phyloP scores from a whole-genome alignment of 2,113 vertebrate genomes.

The Calyptommatus sinebrachiatus region DNA sequence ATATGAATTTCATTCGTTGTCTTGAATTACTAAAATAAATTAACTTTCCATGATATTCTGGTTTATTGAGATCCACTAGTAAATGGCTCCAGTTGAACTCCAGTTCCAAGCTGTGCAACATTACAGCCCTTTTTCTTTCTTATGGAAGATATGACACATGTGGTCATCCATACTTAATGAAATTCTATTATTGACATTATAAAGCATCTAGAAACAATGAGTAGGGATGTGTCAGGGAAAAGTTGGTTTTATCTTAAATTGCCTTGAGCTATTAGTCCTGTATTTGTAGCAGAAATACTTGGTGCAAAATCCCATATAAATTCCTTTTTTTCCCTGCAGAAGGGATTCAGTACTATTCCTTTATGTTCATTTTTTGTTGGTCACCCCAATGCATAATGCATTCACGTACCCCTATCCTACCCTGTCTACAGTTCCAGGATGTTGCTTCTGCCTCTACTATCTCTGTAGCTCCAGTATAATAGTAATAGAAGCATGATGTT shows the following conservation, averaged over 20 bases:
- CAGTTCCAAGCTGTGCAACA: not conserved
- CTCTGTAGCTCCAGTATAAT: not conserved
- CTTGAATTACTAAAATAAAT: no score
- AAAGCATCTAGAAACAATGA: not conserved
- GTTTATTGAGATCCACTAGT: no score
- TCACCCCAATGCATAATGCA: not conserved
- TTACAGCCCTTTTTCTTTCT: not conserved
- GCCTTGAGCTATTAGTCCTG: not conserved
- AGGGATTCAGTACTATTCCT: not conserved
- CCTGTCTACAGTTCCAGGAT: not conserved
- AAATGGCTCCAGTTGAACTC: no score
- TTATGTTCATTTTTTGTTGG: slow-evolving; percentile 3
- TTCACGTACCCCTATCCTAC: slow-evolving; percentile 1
- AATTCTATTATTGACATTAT: not conserved
- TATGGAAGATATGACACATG: no score
- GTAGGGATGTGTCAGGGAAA: not conserved
- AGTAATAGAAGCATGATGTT: slow-evolving; percentile 22
- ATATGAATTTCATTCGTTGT: no score
- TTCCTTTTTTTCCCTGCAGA: not conserved
- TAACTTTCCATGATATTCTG: no score
- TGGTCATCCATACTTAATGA: not conserved
- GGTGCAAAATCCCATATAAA: not conserved
- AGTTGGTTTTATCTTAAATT: slow-evolving; percentile 1
- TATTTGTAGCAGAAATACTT: not conserved
- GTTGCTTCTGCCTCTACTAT: slow-evolving; percentile 6